These are phyloP conservation scores for Spodoptera picta DNA, from an alignment of 2,888 invertebrate genomes.

Conservation along the genomic window DNA sequence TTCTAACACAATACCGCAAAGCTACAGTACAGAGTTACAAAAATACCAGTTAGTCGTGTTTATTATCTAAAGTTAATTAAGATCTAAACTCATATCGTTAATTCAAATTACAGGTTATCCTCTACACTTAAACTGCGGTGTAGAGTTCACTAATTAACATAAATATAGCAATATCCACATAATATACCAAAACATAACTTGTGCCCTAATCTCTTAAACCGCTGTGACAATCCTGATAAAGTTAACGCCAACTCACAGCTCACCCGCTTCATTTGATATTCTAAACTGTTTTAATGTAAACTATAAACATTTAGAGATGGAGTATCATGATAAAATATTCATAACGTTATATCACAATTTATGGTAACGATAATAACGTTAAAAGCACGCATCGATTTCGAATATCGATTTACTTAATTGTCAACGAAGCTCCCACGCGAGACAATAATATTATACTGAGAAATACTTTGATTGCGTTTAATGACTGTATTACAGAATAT, in stretches of 20 bases:
- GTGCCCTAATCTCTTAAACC: conserved; percentile 29
- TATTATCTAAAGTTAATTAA: too few species aligned
- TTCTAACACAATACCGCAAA: too few species aligned
- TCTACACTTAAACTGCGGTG: conserved; percentile 9
- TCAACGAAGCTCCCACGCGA: conserved; percentile 39
- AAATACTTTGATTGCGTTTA: conserved; percentile 19
- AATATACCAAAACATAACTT: conserved; percentile 29
- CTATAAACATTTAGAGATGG: conserved; percentile 29
- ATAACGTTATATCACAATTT: conserved; percentile 34
- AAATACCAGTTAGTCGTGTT: too few species aligned
- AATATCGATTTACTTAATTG: conserved; percentile 40
- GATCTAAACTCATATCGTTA: too few species aligned
- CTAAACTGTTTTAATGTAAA: conserved; percentile 34
- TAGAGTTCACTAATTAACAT: conserved; percentile 37
- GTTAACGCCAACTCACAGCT: conserved; percentile 27
- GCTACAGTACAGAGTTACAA: too few species aligned
- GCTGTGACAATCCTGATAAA: conserved; percentile 38
- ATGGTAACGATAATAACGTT: conserved; percentile 35
- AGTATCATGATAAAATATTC: conserved; percentile 39
- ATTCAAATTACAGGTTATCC: neutral
- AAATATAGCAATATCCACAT: conserved; percentile 23
- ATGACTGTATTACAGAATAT: neutral
- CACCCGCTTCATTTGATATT: conserved; percentile 28
- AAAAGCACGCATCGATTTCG: conserved; percentile 34
- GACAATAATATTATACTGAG: conserved; percentile 20